A percentile compares a stretch with the other conserved stretches of the same genome.
Evolutionary conservation across 2,797 vertebrate species (phyloP).

Genomic region (Chaenodraco wilsoni): DNA sequence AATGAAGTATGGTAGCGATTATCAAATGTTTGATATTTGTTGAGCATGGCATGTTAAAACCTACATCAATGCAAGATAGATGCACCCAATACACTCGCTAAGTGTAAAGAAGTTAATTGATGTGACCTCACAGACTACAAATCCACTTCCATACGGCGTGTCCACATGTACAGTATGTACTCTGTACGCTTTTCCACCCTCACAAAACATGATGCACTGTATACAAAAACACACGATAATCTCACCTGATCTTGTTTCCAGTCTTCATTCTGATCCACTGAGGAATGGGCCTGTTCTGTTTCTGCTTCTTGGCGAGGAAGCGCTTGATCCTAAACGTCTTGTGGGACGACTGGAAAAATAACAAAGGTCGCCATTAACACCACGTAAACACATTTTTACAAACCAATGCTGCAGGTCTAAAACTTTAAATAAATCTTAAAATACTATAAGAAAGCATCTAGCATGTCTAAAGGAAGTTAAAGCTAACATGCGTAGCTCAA

Average conservation of each 20-base stretch:
- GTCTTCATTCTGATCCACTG: conserved; percentile 99
- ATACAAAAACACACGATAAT: accelerated
- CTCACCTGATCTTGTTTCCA: conserved; percentile 98
- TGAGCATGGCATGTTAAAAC: too few species aligned
- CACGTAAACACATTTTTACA: background rate
- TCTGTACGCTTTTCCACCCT: accelerated
- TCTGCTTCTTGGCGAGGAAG: conserved; percentile 99
- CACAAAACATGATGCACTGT: background rate
- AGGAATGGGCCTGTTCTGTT: conserved; percentile 98
- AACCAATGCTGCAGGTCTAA: accelerated
- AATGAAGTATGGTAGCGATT: too few species aligned
- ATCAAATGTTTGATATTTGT: too few species aligned
- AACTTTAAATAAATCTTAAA: too few species aligned
- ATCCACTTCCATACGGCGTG: background rate
- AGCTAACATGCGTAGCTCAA: conserved; percentile 37
- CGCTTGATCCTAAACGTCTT: conserved; percentile 99
- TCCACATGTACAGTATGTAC: background rate
- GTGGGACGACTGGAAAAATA: conserved; percentile 90
- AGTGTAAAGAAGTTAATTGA: background rate
- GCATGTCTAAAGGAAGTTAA: background rate
- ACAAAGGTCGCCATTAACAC: background rate
- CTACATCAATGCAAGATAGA: too few species aligned
- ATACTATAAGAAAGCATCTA: background rate
- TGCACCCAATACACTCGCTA: background rate
- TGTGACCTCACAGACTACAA: too few species aligned